Evolutionary conservation across 1,140 invertebrate genomes (phyloP).

Genomic region (Drosophila erecta): DNA sequence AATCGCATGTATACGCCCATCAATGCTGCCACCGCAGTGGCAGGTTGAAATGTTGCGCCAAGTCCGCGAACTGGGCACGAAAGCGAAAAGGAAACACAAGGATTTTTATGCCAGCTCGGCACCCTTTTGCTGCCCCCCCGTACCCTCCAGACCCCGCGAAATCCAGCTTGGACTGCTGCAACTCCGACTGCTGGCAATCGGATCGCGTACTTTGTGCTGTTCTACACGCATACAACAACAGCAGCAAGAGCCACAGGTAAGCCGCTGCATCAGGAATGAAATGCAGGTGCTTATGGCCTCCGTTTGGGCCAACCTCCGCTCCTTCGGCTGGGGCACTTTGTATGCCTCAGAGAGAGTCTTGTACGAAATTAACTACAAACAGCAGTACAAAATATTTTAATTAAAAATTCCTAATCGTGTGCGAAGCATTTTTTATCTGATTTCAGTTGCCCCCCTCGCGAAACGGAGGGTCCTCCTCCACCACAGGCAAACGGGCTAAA

Average conservation of each 20-base stretch:
- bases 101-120: conserved; percentile 61
- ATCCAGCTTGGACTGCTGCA: conserved; percentile 16
- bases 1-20: conserved; percentile 82
- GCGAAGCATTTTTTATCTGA: conserved; percentile 85
- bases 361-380: conserved; percentile 83
- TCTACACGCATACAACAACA: conserved; percentile 81
- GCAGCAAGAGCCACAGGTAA: conserved; percentile 16
- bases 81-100: conserved; percentile 71
- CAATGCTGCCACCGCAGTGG: conserved; percentile 81
- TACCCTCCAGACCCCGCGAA: not conserved
- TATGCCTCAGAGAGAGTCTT: conserved; percentile 70
- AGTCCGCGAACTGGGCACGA: conserved; percentile 65
- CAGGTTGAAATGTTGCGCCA: conserved; percentile 80
- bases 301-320: conserved; percentile 20
- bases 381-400: conserved; percentile 84
- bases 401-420: conserved; percentile 85
- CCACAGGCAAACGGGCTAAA: conserved; percentile 51
- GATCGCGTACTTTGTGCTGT: conserved; percentile 82
- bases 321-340: conserved; percentile 47
- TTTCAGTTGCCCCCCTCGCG: conserved; percentile 47
- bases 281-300: conserved; percentile 73
- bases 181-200: conserved; percentile 69
- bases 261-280: conserved; percentile 34
- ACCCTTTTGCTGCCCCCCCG: conserved; percentile 52
- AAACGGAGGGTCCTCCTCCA: conserved; percentile 4